Conservation (phyloP, 2,113 vertebrate genomes). For the Ammodytes dubius region DNA sequence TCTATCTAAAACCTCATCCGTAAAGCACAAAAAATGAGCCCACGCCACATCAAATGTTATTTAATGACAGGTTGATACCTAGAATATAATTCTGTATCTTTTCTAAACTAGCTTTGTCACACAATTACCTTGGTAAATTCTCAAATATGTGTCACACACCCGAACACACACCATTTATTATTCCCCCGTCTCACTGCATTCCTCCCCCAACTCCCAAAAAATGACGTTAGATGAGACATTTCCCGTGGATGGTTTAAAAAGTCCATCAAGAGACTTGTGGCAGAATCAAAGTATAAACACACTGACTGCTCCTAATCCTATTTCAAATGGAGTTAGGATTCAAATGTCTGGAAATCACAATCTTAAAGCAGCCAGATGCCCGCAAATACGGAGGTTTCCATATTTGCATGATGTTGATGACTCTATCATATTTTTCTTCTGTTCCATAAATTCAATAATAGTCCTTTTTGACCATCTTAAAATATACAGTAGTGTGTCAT, state of each 20-base stretch:
- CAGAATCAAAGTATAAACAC: constrained; percentile 18
- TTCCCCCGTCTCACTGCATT: constrained; percentile 1
- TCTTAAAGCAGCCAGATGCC: neutral
- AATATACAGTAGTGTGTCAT: neutral
- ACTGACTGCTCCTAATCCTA: constrained; percentile 20
- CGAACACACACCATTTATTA: neutral
- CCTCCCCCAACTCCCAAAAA: constrained; percentile 17
- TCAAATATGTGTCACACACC: neutral
- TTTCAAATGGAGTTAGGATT: constrained; percentile 27
- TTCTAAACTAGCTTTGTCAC: neutral
- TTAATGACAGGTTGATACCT: neutral
- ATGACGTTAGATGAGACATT: constrained; percentile 20
- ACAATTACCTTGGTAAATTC: neutral
- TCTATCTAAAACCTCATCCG: neutral
- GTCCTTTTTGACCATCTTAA: neutral
- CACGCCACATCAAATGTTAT: neutral
- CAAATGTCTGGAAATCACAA: constrained; percentile 1
- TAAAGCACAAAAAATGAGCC: neutral
- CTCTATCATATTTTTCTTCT: neutral
- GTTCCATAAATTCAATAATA: neutral
- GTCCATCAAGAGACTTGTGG: constrained; percentile 33
- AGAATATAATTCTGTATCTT: neutral
- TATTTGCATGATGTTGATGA: constrained; percentile 14
- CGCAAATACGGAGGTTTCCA: neutral
- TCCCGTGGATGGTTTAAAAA: constrained; percentile 43